Conservation (phyloP, 2,113 vertebrate species). For the Bubo scandiacus region DNA sequence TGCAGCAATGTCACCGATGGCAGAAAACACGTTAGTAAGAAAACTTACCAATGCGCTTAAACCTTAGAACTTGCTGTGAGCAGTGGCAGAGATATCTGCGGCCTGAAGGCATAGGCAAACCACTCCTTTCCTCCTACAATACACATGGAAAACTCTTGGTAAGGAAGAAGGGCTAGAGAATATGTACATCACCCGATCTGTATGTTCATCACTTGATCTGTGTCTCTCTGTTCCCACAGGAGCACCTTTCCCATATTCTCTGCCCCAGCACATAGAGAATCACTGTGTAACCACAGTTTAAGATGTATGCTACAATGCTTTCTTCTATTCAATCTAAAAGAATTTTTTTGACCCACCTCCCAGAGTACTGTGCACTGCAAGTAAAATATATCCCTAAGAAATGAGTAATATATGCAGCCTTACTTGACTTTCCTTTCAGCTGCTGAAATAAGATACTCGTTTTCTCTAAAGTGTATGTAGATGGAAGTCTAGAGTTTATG, state of each 20-base stretch:
- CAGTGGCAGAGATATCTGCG: not conserved
- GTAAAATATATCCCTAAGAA: not conserved
- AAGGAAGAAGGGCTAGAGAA: not conserved
- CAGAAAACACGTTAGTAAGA: not conserved
- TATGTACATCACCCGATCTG: not conserved
- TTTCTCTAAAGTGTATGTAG: not conserved
- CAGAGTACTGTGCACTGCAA: not conserved
- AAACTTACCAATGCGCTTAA: not conserved
- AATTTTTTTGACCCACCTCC: not conserved
- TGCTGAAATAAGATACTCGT: constrained; percentile 25
- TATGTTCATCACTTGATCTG: not conserved
- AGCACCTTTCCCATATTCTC: not conserved
- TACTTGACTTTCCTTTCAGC: constrained; percentile 11
- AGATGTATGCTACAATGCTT: not conserved
- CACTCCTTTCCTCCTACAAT: not conserved
- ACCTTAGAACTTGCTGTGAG: not conserved
- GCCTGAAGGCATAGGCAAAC: not conserved
- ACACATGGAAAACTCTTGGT: not conserved
- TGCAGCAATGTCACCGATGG: not conserved
- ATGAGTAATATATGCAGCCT: not conserved
- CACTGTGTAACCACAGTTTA: not conserved
- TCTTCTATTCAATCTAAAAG: not conserved
- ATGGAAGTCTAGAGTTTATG: not conserved
- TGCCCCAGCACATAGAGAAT: not conserved
- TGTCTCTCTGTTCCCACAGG: not conserved